These are phyloP conservation scores for Coelopa frigida DNA, from an alignment of 1,140 invertebrate genomes.

Conservation along the genomic window DNA sequence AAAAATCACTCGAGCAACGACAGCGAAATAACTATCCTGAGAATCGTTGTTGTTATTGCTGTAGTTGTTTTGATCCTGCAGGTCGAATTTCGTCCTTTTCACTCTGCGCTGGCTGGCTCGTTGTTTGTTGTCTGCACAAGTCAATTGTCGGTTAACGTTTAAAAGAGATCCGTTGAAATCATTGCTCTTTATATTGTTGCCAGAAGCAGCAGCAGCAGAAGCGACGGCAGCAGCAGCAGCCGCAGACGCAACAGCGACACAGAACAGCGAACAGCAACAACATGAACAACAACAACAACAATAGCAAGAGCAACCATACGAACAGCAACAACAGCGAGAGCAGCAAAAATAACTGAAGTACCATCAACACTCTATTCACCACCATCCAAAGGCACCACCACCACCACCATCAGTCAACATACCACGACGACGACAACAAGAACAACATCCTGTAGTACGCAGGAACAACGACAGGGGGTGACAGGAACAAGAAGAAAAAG, in stretches of 20 bases:
- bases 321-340: neutral
- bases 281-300: conserved; percentile 34
- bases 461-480: no score
- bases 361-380: no score
- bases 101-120: neutral
- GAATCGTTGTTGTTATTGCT: neutral
- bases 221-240: no score
- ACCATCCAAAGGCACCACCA: no score
- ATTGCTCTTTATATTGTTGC: conserved; percentile 29
- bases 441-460: no score
- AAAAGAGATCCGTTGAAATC: conserved; percentile 25
- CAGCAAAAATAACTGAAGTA: neutral
- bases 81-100: neutral
- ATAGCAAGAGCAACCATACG: neutral
- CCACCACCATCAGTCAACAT: no score
- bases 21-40: neutral
- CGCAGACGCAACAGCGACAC: conserved; percentile 14
- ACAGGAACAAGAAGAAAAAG: no score
- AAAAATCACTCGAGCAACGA: neutral
- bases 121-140: conserved; percentile 29
- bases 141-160: conserved; percentile 43
- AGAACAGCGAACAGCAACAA: conserved; percentile 22
- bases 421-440: no score
- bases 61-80: neutral
- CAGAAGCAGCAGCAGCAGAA: conserved; percentile 21